These are phyloP conservation scores for Hucho hucho DNA, from an alignment of 2,113 vertebrate species.

Conservation along the genomic window DNA sequence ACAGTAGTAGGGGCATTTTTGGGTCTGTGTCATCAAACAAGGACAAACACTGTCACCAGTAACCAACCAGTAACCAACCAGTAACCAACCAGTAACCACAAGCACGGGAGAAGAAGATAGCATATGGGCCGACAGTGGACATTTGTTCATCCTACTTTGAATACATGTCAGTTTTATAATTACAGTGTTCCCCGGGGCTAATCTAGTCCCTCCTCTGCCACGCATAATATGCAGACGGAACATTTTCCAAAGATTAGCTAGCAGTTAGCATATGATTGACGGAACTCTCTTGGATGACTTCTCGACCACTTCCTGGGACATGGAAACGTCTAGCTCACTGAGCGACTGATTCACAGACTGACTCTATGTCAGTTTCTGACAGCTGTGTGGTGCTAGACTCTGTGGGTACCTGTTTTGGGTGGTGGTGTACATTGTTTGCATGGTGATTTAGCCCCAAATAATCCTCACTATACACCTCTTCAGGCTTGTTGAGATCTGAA, in stretches of 20 bases:
- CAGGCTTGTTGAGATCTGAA: too few species aligned
- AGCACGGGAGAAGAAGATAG: constrained; percentile 8
- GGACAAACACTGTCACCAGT: constrained; percentile 23
- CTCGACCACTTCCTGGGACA: constrained; percentile 46
- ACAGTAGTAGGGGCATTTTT: constrained; percentile 5
- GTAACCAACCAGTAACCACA: constrained; percentile 21
- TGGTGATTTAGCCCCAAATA: constrained; percentile 61
- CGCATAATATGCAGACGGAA: constrained; percentile 55
- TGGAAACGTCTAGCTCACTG: constrained; percentile 53
- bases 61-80: constrained; percentile 5
- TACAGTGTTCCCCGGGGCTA: constrained; percentile 38
- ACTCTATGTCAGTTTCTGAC: constrained; percentile 49
- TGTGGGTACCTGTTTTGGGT: constrained; percentile 61
- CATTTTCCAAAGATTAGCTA: constrained; percentile 61
- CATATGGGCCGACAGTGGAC: not conserved
- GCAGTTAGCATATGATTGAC: not conserved
- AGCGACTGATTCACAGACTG: constrained; percentile 28
- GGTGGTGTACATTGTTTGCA: constrained; percentile 51
- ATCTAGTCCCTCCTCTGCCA: constrained; percentile 25
- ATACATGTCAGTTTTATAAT: constrained; percentile 42
- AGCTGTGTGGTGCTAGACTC: constrained; percentile 29
- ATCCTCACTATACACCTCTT: constrained; percentile 13
- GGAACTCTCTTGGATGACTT: constrained; percentile 14
- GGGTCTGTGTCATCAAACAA: not conserved
- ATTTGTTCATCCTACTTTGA: constrained; percentile 27